Conservation (phyloP, 2,797 vertebrate genomes). For the Galago senegalensis region DNA sequence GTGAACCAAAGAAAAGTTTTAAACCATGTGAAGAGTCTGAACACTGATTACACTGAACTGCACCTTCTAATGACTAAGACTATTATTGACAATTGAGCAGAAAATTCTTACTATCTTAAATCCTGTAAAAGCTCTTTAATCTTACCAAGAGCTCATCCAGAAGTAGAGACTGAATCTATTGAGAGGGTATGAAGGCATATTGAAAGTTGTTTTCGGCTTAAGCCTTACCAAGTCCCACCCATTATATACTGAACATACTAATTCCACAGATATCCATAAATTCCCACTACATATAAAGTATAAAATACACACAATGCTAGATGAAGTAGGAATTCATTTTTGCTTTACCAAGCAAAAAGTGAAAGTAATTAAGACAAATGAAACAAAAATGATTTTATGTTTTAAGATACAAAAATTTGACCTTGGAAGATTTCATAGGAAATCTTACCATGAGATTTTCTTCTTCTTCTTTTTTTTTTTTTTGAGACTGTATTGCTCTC, state of each 20-base stretch:
- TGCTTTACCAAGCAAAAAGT: conserved; percentile 60
- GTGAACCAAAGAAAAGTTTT: neutral
- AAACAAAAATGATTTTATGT: conserved; percentile 54
- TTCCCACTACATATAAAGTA: neutral
- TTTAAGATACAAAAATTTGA: conserved; percentile 41
- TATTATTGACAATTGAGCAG: neutral
- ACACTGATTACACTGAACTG: neutral
- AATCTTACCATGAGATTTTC: conserved; percentile 6
- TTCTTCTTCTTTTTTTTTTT: neutral
- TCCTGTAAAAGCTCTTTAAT: neutral
- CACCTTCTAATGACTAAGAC: neutral
- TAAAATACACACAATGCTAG: neutral
- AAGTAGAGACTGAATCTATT: neutral
- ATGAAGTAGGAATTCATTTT: conserved; percentile 27
- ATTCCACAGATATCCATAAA: neutral
- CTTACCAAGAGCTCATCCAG: neutral
- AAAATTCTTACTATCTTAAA: conserved; percentile 23
- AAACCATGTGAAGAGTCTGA: neutral
- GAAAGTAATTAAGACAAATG: neutral
- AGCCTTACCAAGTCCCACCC: conserved; percentile 1
- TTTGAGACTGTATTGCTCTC: no score
- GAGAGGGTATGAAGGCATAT: neutral
- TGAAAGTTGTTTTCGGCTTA: neutral
- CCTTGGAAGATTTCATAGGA: neutral
- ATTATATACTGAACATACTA: neutral